Percentiles rank a stretch among this genome's conserved stretches.
Evolutionary conservation across 2,797 vertebrate species (phyloP).

Genomic region (Hyperoplus lanceolatus): DNA sequence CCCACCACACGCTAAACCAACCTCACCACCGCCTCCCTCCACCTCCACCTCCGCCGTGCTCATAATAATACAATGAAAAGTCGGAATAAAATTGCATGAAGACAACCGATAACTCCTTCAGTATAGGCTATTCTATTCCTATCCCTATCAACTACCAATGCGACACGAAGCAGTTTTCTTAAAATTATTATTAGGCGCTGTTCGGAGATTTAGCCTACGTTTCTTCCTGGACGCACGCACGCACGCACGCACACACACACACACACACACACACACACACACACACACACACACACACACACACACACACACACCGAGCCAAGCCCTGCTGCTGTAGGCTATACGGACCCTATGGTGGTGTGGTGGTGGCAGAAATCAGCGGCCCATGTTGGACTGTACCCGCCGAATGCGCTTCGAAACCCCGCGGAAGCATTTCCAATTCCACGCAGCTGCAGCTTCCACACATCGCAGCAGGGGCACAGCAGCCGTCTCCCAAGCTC

Average conservation of each 20-base stretch:
- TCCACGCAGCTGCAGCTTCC: conserved; percentile 43
- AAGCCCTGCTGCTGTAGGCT: conserved; percentile 12
- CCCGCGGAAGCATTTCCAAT: conserved; percentile 54
- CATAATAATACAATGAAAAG: conserved; percentile 72
- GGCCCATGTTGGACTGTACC: conserved; percentile 39
- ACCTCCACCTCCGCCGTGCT: conserved; percentile 73
- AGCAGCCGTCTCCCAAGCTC: conserved; percentile 43
- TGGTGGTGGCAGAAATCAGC: conserved; percentile 29
- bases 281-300: no score
- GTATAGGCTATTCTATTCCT: background rate
- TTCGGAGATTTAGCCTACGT: conserved; percentile 21
- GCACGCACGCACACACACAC: no score
- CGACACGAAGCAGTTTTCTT: conserved; percentile 33
- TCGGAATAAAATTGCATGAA: conserved; percentile 66
- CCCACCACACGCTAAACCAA: conserved; percentile 16
- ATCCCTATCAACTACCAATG: conserved; percentile 18
- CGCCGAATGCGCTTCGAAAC: conserved; percentile 63
- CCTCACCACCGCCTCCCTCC: conserved; percentile 24
- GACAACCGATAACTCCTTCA: conserved; percentile 16
- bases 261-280: no score
- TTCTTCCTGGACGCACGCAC: conserved; percentile 15
- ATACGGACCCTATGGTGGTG: conserved; percentile 28
- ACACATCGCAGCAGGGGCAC: conserved; percentile 52
- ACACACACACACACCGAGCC: conserved; percentile 5
- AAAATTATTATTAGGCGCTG: background rate